Conservation (phyloP, 2,797 vertebrate genomes). For the Gallinago nigripennis region DNA sequence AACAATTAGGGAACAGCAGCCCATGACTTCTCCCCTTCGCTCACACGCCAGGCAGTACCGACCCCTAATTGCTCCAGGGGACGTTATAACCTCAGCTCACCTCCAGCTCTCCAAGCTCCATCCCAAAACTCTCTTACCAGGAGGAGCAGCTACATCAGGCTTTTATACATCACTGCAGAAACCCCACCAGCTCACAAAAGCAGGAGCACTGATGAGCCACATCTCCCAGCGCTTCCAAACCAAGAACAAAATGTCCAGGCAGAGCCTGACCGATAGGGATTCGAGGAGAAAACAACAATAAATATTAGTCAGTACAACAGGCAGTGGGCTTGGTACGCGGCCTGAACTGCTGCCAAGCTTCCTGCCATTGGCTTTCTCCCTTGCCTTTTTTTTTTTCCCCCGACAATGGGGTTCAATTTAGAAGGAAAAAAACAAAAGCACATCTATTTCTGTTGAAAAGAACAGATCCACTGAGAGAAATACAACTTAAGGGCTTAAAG, state of each 20-base stretch:
- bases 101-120: not conserved
- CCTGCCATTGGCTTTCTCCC: not conserved
- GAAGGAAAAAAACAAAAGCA: not conserved
- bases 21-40: accelerated
- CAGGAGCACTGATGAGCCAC: not conserved
- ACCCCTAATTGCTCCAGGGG: accelerated
- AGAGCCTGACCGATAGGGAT: not conserved
- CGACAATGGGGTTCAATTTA: not conserved
- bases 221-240: not conserved
- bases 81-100: not conserved
- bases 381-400: not conserved
- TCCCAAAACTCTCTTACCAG: not conserved
- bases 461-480: not conserved
- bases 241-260: slow-evolving; percentile 10
- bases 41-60: not conserved
- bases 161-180: accelerated
- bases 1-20: not conserved
- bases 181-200: accelerated
- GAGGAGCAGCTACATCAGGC: not conserved
- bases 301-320: not conserved
- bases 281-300: not conserved
- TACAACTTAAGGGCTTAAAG: not conserved
- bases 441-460: not conserved
- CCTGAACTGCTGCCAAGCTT: slow-evolving; percentile 11
- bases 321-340: not conserved